Conservation (phyloP, 2,113 vertebrate genomes). For the Halcyon senegalensis region DNA sequence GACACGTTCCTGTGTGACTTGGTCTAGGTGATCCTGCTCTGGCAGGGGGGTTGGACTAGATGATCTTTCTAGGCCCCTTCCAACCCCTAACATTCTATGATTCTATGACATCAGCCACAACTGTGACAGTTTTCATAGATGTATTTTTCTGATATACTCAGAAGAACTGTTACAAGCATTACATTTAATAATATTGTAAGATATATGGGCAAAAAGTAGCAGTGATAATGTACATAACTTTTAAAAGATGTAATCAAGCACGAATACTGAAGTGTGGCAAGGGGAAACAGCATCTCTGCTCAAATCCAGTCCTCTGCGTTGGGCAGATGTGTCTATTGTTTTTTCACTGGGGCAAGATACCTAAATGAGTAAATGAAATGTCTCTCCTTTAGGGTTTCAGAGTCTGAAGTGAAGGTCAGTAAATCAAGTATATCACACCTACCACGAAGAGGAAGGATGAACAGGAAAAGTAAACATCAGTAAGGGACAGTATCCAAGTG, state of each 20-base stretch:
- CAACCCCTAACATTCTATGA: no score
- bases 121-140: not conserved
- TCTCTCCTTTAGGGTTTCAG: not conserved
- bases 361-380: not conserved
- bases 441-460: not conserved
- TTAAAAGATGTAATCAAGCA: not conserved
- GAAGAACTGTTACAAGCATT: not conserved
- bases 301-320: rapidly evolving
- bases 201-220: not conserved
- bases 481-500: not conserved
- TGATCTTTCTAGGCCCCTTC: no score
- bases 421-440: not conserved
- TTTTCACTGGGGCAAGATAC: not conserved
- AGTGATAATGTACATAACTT: not conserved
- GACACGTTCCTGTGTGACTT: no score
- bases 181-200: not conserved
- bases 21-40: no score
- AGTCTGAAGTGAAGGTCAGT: not conserved
- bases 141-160: not conserved
- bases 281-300: not conserved
- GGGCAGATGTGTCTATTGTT: not conserved
- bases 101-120: not conserved
- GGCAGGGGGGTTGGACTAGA: no score
- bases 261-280: not conserved
- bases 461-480: not conserved